Percentiles rank a stretch among this genome's conserved stretches.
phyloP scores from a whole-genome alignment of 2,797 vertebrate genomes.

The Mus spretus region DNA sequence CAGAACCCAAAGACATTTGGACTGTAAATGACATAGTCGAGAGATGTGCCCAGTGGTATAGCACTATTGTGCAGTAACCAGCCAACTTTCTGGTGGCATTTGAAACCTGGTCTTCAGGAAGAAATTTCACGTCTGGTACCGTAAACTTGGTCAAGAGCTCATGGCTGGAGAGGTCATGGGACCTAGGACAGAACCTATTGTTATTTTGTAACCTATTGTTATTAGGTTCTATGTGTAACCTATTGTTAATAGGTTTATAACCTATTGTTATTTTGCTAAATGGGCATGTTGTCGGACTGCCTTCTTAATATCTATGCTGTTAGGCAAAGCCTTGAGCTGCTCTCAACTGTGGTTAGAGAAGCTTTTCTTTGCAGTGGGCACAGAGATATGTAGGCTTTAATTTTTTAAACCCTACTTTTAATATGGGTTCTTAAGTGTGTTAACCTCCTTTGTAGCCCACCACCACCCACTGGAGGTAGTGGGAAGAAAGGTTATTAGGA shows the following conservation, averaged over 20 bases:
- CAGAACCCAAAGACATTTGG: background rate
- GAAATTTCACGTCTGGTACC: background rate
- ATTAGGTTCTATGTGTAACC: too few relatives aligned
- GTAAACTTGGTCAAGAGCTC: background rate
- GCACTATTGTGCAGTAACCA: background rate
- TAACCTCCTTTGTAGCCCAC: too few relatives aligned
- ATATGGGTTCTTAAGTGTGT: too few relatives aligned
- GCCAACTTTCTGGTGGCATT: background rate
- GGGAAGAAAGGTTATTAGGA: too few relatives aligned
- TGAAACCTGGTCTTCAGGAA: background rate
- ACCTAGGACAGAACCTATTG: background rate
- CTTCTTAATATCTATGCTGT: background rate
- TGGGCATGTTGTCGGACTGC: background rate
- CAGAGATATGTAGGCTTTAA: too few relatives aligned
- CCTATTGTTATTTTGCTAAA: background rate
- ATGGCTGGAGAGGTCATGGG: background rate
- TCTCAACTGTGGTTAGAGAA: background rate
- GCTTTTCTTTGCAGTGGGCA: too few relatives aligned
- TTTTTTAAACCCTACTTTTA: too few relatives aligned
- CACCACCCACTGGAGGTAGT: too few relatives aligned
- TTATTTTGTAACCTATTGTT: background rate
- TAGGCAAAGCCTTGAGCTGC: background rate
- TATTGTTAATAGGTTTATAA: too few relatives aligned
- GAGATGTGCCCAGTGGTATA: background rate
- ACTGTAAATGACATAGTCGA: background rate